Evolutionary conservation across 2,113 vertebrate genomes (phyloP).

Genomic region (Poeciliopsis occidentalis): DNA sequence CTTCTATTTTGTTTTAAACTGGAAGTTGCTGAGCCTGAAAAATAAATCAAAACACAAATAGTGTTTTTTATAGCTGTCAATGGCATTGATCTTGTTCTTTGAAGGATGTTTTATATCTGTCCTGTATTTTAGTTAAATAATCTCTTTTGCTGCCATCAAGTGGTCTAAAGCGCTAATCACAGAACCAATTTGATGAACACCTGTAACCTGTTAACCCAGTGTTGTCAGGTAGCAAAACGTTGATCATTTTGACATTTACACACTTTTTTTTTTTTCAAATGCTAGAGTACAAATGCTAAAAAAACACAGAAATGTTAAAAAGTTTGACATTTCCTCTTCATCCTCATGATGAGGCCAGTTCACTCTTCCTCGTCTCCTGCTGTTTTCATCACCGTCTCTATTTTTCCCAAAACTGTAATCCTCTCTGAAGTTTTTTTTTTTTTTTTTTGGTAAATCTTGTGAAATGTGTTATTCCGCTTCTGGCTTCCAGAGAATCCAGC

Average conservation of each 20-base stretch:
- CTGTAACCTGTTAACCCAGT: not conserved
- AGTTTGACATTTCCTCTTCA: not conserved
- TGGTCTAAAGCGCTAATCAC: slow-evolving; percentile 54
- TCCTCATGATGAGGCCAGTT: not conserved
- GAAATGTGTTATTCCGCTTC: slow-evolving; percentile 63
- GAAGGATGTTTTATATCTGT: not conserved
- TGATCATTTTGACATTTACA: not conserved
- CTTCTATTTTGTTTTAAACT: too few relatives aligned
- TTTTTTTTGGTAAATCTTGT: slow-evolving; percentile 37
- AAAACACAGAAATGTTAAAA: not conserved
- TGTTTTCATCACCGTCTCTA: slow-evolving; percentile 23
- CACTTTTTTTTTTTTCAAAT: not conserved
- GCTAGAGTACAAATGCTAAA: not conserved
- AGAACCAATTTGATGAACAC: slow-evolving; percentile 9
- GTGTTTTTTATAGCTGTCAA: not conserved
- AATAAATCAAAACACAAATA: not conserved
- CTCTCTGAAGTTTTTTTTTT: slow-evolving; percentile 26
- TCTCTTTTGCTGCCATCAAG: slow-evolving; percentile 71
- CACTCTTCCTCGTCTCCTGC: slow-evolving; percentile 19
- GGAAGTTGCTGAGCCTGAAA: not conserved
- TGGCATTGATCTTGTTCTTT: too few relatives aligned
- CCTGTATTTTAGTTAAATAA: slow-evolving; percentile 29
- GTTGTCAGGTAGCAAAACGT: not conserved
- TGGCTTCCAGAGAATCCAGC: slow-evolving; percentile 48
- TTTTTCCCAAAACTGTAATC: slow-evolving; percentile 11